A percentile compares a stretch with the other conserved stretches of the same genome.
phyloP scores from a whole-genome alignment of 2,888 invertebrate genomes.

The Torymus auratus region DNA sequence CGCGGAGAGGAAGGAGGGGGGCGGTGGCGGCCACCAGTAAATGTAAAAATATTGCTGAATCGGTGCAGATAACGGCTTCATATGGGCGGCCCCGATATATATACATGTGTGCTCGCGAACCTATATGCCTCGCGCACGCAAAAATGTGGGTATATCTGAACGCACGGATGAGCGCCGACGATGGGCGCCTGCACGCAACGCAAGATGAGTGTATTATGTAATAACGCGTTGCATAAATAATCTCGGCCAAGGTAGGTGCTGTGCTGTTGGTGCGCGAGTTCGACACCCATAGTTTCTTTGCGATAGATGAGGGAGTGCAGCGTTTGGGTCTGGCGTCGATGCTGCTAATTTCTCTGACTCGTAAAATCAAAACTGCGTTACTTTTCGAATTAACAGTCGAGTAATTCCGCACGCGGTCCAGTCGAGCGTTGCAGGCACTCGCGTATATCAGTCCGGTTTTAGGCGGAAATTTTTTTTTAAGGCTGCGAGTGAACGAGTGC shows the following conservation, averaged over 20 bases:
- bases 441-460: too few species aligned
- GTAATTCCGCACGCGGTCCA: too few species aligned
- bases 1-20: conserved; percentile 43
- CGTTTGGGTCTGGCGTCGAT: neutral
- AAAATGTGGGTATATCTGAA: conserved; percentile 68
- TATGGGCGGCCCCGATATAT: conserved; percentile 66
- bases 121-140: conserved; percentile 69
- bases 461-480: too few species aligned
- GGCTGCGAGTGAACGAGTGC: too few species aligned
- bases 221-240: conserved; percentile 34
- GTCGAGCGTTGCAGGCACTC: too few species aligned
- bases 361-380: too few species aligned
- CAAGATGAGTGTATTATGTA: too few species aligned
- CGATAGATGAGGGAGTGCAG: neutral
- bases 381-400: too few species aligned
- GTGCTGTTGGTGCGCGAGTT: neutral
- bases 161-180: conserved; percentile 56
- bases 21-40: conserved; percentile 62
- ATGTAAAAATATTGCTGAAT: conserved; percentile 75
- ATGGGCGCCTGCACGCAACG: neutral
- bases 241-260: conserved; percentile 1
- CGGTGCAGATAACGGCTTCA: conserved; percentile 73
- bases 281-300: neutral
- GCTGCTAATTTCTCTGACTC: too few species aligned
- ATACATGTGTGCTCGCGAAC: conserved; percentile 56